phyloP scores from a whole-genome alignment of 2,797 vertebrate species.

The Coluber constrictor region DNA sequence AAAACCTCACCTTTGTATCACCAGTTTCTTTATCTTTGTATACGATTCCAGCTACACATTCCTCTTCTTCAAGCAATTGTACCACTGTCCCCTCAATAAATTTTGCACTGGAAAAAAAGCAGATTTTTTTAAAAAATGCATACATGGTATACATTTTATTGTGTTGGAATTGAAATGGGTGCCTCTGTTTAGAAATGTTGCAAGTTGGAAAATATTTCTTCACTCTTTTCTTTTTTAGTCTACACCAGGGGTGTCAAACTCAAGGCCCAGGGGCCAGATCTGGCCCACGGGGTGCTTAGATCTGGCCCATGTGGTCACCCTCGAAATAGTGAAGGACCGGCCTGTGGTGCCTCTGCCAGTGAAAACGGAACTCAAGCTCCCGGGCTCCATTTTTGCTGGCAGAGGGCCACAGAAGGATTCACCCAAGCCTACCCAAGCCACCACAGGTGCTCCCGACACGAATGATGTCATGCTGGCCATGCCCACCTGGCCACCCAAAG shows the following conservation, averaged over 20 bases:
- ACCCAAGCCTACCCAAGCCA: no score
- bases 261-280: no score
- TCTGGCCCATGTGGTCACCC: no score
- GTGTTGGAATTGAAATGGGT: neutral
- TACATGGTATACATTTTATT: neutral
- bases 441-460: no score
- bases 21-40: slow-evolving; percentile 90
- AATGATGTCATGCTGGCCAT: no score
- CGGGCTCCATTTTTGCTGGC: no score
- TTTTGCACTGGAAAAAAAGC: slow-evolving; percentile 74
- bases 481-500: no score
- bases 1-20: slow-evolving; percentile 78
- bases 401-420: no score
- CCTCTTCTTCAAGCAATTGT: slow-evolving; percentile 82
- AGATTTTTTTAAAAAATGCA: neutral
- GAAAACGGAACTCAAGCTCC: no score
- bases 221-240: neutral
- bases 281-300: no score
- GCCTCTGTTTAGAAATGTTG: neutral
- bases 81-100: slow-evolving; percentile 88
- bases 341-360: no score
- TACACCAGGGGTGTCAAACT: neutral
- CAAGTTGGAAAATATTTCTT: neutral
- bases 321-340: no score
- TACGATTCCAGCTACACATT: slow-evolving; percentile 81